phyloP scores from a whole-genome alignment of 1,140 invertebrate species.

The Aphidius gifuensis region DNA sequence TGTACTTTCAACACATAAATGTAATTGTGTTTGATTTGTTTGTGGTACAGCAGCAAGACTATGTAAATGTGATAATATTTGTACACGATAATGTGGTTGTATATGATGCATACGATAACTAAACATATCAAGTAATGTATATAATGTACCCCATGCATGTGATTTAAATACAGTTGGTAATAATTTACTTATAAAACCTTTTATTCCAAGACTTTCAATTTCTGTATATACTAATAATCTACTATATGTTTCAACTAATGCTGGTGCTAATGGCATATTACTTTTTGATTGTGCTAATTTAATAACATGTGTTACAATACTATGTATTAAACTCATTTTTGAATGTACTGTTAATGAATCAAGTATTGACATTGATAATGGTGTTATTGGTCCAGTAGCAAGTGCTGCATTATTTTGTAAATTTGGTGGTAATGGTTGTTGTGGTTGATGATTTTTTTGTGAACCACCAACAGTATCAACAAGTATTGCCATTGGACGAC shows the following conservation, averaged over 20 bases:
- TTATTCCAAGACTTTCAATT: conserved; percentile 94
- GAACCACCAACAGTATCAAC: conserved; percentile 84
- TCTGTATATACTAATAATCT: conserved; percentile 91
- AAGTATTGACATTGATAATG: conserved; percentile 86
- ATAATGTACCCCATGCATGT: conserved; percentile 91
- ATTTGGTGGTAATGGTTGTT: conserved; percentile 41
- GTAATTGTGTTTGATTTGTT: conserved; percentile 91
- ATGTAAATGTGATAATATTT: conserved; percentile 85
- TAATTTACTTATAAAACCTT: conserved; percentile 93
- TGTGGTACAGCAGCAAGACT: conserved; percentile 84
- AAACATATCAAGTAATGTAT: conserved; percentile 95
- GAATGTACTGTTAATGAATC: conserved; percentile 95
- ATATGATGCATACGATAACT: conserved; percentile 94
- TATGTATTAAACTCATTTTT: conserved; percentile 97
- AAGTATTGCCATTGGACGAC: conserved; percentile 81
- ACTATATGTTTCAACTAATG: conserved; percentile 92
- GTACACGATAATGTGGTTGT: conserved; percentile 90
- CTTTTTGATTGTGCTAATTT: conserved; percentile 84
- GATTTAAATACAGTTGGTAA: conserved; percentile 87
- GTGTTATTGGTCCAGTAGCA: conserved; percentile 68
- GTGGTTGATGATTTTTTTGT: conserved; percentile 59
- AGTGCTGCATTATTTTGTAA: conserved; percentile 52
- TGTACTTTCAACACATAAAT: conserved; percentile 92
- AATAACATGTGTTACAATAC: conserved; percentile 84
- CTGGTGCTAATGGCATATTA: conserved; percentile 79